Evolutionary conservation across 2,797 vertebrate species (phyloP), one percentile per base, ranked within the genome.

Genomic region (Cynodonichthys magdalenae): DNA sequence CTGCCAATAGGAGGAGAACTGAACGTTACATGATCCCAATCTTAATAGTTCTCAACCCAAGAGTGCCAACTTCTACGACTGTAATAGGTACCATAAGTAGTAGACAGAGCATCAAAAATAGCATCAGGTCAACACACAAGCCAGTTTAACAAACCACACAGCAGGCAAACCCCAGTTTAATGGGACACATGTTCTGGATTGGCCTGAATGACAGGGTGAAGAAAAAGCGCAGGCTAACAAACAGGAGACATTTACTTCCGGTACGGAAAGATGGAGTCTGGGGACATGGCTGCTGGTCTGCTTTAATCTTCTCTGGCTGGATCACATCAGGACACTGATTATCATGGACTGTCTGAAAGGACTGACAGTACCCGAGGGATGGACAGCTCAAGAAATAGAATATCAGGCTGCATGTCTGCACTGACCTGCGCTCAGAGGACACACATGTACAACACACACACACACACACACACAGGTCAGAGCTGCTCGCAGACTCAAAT

Each of bases 21-120:
- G 24, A 77, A 83, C 5, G 59, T 61, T 71, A 87, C 71, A 29
- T 9, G 81, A 91, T 86, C 73, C 53, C 75, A 86, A 87, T 88
- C 83, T 86, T 86, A 82, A 85, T 71, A 67, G 72, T 70, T 44
- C 59, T 34, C 11, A 15, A 57, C 63, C 67, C 56, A 53, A 69
- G 56, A 48, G 64, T 81, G 80, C 86, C 86, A 83, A 79, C 71
- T 58, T 73, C 80, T 65, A 83, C 69, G 69, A 55, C 64, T 27
- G 50, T 81, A 88, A 86, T 79, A 66, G 77, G 74, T 72, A 71
- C 77, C 61, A 72, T 72, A 66, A 87, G 70, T 19, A 75, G 66
- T 5, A 69, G 78, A 74, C 74, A 54, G 55, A 50, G 56, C 20
- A 64, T 70, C 55, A 59, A 64, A 79, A 71, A 84, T 54, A 64